Percentiles rank a stretch among this genome's conserved stretches.
Evolutionary conservation across 2,113 vertebrate species (phyloP).

Genomic region (Cebidichthys violaceus): DNA sequence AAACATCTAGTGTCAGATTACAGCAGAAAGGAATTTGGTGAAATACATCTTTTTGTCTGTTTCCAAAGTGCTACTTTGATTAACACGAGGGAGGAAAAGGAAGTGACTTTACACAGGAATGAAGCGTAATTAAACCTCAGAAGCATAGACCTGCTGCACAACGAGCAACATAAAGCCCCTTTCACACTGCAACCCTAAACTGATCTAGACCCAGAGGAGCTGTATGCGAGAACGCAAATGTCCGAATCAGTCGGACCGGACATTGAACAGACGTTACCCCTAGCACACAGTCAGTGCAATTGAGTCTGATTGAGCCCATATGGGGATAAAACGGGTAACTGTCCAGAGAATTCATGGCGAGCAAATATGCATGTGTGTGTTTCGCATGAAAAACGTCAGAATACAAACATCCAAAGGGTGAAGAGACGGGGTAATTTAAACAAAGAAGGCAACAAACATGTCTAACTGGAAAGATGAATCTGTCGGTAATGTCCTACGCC

Average conservation of each 20-base stretch:
- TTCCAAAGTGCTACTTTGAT: conserved; percentile 31
- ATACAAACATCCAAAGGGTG: no score
- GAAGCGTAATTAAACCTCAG: neutral
- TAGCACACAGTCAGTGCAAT: neutral
- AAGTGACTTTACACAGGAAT: conserved; percentile 15
- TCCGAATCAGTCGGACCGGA: neutral
- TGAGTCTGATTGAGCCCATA: neutral
- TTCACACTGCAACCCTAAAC: neutral
- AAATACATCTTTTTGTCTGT: conserved; percentile 23
- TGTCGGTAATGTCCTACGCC: no score
- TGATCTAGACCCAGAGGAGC: neutral
- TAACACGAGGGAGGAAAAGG: conserved; percentile 31
- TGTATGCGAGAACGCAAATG: neutral
- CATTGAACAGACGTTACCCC: neutral
- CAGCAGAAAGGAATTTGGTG: conserved; percentile 21
- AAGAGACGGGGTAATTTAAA: no score
- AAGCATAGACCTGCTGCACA: conserved; percentile 4
- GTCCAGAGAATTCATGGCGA: no score
- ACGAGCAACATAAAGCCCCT: conserved; percentile 14
- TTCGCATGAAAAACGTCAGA: no score
- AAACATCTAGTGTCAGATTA: conserved; percentile 30
- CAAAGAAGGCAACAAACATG: no score
- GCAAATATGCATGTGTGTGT: no score
- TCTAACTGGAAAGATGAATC: no score
- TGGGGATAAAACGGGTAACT: neutral